Evolutionary conservation across 2,113 vertebrate genomes (phyloP), one percentile per base, ranked within the genome.

Genomic region (Addax nasomaculatus): DNA sequence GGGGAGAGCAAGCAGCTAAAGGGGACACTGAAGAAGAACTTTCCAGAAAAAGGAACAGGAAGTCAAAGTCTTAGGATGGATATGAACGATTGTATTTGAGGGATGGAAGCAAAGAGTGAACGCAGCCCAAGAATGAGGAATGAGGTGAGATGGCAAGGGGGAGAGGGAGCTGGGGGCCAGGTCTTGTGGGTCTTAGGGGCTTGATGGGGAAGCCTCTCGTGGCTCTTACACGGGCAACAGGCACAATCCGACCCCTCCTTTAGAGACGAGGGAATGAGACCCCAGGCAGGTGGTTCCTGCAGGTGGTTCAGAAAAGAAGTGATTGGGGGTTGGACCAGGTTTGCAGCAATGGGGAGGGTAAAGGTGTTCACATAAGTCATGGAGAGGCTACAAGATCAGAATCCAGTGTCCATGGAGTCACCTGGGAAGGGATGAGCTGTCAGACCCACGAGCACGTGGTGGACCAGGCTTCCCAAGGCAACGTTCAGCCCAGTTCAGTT

Each of bases 171-270:
- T 1, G 6, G 25, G 1, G 45, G 21, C 13, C 25, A 30, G 45
- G 39, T 14, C n/a, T 47, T n/a, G 10, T 1, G 19, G 19, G 7
- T 73, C 57, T 55, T 13, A 27, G 45, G 43, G 33, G 47, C 55
- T 1, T 2, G 2, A 10, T 1, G 7, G 49, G 23, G 43, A 25
- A 89, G 30, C 7, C 43, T 10, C 16, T 83, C n/a, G 27, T 0
- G 17, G 43, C 21, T 58, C 30, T 58, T 17, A 29, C 8, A 6
- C 1, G 2, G 2, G 17, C 21, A 14, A 39, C 23, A 23, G 55
- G 6, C 6, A 43, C 21, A 10, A 15, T 45, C 55, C 8, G 10
- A 80, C 21, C 43, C 70, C n/a, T 2, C 13, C 33, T 36, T 51
- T 2, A 4, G 25, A 84, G 78, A 67, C 11, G 3, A 47, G 55